These are phyloP conservation scores for Listrodromus nycthemerus DNA, from an alignment of 2,888 invertebrate species.

Conservation along the genomic window DNA sequence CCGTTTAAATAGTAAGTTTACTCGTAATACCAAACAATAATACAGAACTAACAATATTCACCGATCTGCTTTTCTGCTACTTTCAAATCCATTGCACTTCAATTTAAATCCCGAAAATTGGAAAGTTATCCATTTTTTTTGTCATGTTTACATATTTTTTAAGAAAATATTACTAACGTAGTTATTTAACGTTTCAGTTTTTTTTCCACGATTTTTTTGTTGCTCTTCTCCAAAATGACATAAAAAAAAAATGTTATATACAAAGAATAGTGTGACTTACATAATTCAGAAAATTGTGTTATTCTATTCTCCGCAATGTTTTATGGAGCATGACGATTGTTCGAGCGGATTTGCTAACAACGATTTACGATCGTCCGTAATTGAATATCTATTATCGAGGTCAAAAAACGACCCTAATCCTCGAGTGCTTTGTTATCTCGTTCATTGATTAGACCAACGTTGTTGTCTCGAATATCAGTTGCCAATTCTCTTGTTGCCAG, in stretches of 20 bases:
- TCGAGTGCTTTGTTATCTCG: slow-evolving; percentile 25
- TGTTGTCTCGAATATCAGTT: background rate
- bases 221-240: too few species aligned
- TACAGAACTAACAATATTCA: background rate
- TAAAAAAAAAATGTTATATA: too few species aligned
- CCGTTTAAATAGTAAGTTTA: slow-evolving; percentile 11
- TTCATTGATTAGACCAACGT: slow-evolving; percentile 23
- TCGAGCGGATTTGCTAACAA: background rate
- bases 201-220: too few species aligned
- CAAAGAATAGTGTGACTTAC: too few species aligned
- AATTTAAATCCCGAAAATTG: background rate
- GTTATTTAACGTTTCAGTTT: too few species aligned
- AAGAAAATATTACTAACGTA: background rate
- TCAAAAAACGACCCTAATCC: background rate
- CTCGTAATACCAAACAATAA: slow-evolving; percentile 7
- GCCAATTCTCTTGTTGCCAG: background rate
- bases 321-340: background rate
- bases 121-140: background rate
- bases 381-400: slow-evolving; percentile 19
- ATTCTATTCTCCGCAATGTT: background rate
- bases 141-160: background rate
- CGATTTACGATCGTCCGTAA: background rate
- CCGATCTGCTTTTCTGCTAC: background rate
- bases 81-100: background rate
- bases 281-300: background rate